Evolutionary conservation across 2,888 invertebrate species (phyloP).

Genomic region (Drosophila rubida): DNA sequence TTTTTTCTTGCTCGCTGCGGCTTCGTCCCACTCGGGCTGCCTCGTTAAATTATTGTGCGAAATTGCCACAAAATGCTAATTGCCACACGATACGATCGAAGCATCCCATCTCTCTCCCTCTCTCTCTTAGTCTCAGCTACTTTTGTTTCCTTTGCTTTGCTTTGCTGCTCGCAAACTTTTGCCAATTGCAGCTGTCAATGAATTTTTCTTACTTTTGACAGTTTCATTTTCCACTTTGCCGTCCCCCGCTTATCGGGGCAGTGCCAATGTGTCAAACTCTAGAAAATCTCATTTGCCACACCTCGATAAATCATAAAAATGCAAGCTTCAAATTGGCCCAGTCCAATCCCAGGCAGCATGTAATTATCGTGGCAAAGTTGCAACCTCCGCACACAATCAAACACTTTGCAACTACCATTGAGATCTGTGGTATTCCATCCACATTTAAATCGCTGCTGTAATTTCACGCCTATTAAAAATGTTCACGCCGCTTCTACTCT

Average conservation of each 20-base stretch:
- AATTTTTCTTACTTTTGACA: constrained; percentile 59
- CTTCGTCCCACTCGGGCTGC: constrained; percentile 25
- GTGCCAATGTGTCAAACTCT: constrained; percentile 68
- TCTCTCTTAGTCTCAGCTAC: neutral
- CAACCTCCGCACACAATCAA: constrained; percentile 1
- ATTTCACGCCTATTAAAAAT: constrained; percentile 60
- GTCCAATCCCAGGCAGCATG: neutral
- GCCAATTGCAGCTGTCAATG: constrained; percentile 75
- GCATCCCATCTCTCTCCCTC: constrained; percentile 18
- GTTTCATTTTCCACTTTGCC: constrained; percentile 46
- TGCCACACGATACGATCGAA: constrained; percentile 78
- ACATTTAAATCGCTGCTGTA: constrained; percentile 16
- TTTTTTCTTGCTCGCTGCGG: constrained; percentile 42
- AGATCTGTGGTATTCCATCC: constrained; percentile 1
- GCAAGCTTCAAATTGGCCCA: neutral
- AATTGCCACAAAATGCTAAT: constrained; percentile 81
- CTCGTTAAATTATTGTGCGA: constrained; percentile 78
- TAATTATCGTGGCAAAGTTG: constrained; percentile 7
- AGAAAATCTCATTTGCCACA: constrained; percentile 54
- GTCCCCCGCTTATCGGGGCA: constrained; percentile 66
- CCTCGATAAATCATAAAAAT: constrained; percentile 62
- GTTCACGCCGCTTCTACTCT: constrained; percentile 37
- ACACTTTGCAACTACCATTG: neutral
- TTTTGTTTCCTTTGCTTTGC: constrained; percentile 11
- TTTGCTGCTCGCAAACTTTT: constrained; percentile 54